Base-by-base conservation (phyloP, 2,797 vertebrate species). In the Diplodus puntazzo region DNA sequence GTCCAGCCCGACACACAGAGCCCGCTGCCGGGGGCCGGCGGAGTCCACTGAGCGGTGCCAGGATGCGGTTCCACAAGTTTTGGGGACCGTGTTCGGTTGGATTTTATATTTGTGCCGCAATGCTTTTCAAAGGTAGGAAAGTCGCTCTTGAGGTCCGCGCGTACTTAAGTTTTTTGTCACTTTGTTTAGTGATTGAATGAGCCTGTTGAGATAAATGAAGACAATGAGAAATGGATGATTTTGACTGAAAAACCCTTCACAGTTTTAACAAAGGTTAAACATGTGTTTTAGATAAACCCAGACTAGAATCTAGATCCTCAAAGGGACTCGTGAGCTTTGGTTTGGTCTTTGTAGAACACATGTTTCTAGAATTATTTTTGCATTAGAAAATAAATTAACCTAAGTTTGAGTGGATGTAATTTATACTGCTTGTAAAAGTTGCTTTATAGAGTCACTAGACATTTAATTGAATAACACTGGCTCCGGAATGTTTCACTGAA, bases 51-150 rank as follows among this genome's bases (percentile, higher is more conserved):
- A 67, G 67, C 82, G 73, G 59, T 70, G 77, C 78, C 84, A 91
- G 67, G 81, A 94, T 94, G 93, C 87, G 83, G 75, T 82, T 83
- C 84, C 83, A 79, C 75, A 94, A 91, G 89, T 94, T 92, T 81
- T 90, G 83, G 90, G 87, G 79, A 83, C 73, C 87, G 1, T 88
- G 78, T 75, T 90, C 86, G 50, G 2, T 92, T 80, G 91, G 91
- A 73, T 84, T 94, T 80, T 94, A 90, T 63, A 55, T 94, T 39
- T 93, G 86, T 77, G 85, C 84, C 6, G 74, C 80, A n/a, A 30
- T 93, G n/a, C 88, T 93, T 64, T 88, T 94, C 75, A 90, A 58
- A 93, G 93, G 93, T 94, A 91, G 11, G 1, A 1, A 68, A 69
- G 55, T 73, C 16, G 17, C 12, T 53, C 11, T 54, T 43, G 10